phyloP scores from a whole-genome alignment of 2,888 invertebrate genomes.

The Serrognathus titanus region DNA sequence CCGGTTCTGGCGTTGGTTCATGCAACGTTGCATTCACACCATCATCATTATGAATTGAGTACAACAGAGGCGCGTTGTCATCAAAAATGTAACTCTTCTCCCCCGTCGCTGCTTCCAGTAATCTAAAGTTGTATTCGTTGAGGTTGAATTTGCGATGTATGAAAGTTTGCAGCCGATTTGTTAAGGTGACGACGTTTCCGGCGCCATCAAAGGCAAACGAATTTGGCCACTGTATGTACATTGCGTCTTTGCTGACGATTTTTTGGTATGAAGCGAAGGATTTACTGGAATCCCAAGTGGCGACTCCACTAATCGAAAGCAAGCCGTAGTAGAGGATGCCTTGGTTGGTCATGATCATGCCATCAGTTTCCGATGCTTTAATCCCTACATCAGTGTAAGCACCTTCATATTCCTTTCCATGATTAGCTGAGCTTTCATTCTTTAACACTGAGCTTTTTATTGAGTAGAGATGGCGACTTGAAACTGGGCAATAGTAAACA shows the following conservation, averaged over 20 bases:
- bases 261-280: slow-evolving; percentile 59
- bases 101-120: slow-evolving; percentile 60
- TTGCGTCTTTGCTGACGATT: slow-evolving; percentile 64
- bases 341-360: slow-evolving; percentile 70
- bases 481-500: slow-evolving; percentile 67
- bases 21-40: neutral
- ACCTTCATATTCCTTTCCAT: slow-evolving; percentile 34
- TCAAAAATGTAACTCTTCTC: slow-evolving; percentile 63
- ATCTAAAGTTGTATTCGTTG: slow-evolving; percentile 63
- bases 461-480: slow-evolving; percentile 65
- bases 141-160: slow-evolving; percentile 59
- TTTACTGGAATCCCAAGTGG: slow-evolving; percentile 64
- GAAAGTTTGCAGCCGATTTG: slow-evolving; percentile 67
- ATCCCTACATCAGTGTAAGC: slow-evolving; percentile 59
- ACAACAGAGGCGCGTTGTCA: slow-evolving; percentile 23
- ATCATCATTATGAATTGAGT: slow-evolving; percentile 19
- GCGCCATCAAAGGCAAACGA: slow-evolving; percentile 65
- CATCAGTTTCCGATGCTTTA: slow-evolving; percentile 67
- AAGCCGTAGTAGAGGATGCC: slow-evolving; percentile 70
- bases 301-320: slow-evolving; percentile 64
- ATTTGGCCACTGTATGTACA: slow-evolving; percentile 70
- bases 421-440: slow-evolving; percentile 47
- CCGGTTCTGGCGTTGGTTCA: neutral
- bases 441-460: slow-evolving; percentile 61
- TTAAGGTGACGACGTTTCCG: slow-evolving; percentile 64